Evolutionary conservation across 2,888 invertebrate genomes (phyloP), one percentile per base, ranked within the genome.

Genomic region (Netelia melanura): DNA sequence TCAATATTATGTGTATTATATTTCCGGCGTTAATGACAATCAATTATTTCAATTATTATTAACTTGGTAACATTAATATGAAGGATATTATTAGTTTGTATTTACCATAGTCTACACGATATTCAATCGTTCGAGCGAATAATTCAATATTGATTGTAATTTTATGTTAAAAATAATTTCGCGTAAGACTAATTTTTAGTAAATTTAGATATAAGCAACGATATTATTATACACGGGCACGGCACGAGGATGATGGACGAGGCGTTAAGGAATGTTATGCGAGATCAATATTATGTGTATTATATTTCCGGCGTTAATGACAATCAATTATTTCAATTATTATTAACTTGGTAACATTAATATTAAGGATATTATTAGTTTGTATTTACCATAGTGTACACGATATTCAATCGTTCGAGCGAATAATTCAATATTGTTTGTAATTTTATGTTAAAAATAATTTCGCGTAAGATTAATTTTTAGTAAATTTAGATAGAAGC

Each of bases 171-270:
- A 38, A 8, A 38, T 38, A 38, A 38, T 38, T 38, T 38, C 3
- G 38, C 38, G 5, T 6, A 6, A 38, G 38, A 5, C 0, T 38
- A 6, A 21, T 21, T 6, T 38, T 38, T 54, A n/a, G 54, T 54
- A n/a, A n/a, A n/a, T 54, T 54, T 54, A 14, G 11, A n/a, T 3
- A n/a, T 6, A n/a, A 54, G 54, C 11, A 3, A 54, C n/a, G n/a
- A n/a, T 25, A 25, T 70, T 17, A 21, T 54, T n/a, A 3, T 52
- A 0, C 21, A 52, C 23, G 14, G 17, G 17, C 17, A 17, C 17
- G 17, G 17, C 17, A 17, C 21, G 25, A 43, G 23, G 61, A 23
- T n/a, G 65, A 61, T 78, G 38, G 52, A 54, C 43, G 30, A 68
- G 38, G 25, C 65, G 61, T 62, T 14, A 30, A 44, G 67, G 30